Base-by-base conservation (phyloP, 2,888 invertebrate genomes). In the Tuberolachnus salignus region DNA sequence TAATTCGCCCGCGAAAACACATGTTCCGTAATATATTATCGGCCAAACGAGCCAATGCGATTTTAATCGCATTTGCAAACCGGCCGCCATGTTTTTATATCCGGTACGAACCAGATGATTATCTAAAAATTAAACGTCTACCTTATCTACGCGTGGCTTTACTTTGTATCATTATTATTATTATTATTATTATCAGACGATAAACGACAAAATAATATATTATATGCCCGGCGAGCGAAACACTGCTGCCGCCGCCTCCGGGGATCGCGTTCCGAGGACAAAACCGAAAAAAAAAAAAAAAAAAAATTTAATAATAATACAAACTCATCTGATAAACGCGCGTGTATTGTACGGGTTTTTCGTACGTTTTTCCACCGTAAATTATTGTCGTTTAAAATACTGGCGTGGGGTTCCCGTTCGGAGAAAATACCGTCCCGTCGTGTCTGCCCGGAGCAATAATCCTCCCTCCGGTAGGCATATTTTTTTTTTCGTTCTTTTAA, bases 81-180 rank as follows among this genome's bases (percentile, higher is more conserved):
- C n/a, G 9, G 10, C n/a, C 53, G 44, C 14, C 0, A 14, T 21
- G 3, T 44, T 42, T 44, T 21, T 44, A 19, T 44, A 64, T 23
- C 21, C 44, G 26, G 55, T 44, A 53, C 34, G 44, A 19, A 53
- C 3, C 6, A 16, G 10, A 21, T 44, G 16, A 55, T 70, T 23
- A 72, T 63, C 72, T 49, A 16, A 51, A 73, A 73, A 51, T 11
- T 14, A 61, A 73, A 63, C 49, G 26, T 59, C 71, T 72, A n/a
- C 14, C 71, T 3, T 59, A 26, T 26, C 19, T 19, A 13, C 55
- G 10, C 3, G n/a, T 10, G 26, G 8, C n/a, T n/a, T 57, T 59
- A 26, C 19, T 9, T 3, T 9, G 8, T 19, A 6, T n/a, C 21
- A 19, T 4, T 19, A 9, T 44, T 21, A 6, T 26, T 34, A 34